These are phyloP conservation scores for Caenorhabditis afra DNA, from an alignment of 2,888 invertebrate genomes.

Conservation along the genomic window DNA sequence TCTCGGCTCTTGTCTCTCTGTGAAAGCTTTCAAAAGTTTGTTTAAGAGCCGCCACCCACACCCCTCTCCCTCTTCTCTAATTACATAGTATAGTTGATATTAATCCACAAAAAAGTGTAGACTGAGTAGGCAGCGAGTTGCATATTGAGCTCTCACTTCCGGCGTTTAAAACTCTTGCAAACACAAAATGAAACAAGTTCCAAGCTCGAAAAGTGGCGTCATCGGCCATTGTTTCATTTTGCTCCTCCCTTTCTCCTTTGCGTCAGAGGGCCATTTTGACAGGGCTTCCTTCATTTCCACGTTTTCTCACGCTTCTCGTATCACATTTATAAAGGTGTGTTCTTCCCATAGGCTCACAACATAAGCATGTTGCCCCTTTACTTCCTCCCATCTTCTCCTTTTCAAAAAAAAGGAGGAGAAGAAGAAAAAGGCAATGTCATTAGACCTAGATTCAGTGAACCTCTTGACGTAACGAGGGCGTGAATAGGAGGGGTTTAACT, in stretches of 20 bases:
- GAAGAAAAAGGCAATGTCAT: constrained; percentile 37
- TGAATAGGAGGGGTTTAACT: constrained; percentile 33
- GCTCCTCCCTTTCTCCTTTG: constrained; percentile 3
- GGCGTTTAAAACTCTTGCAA: too few species aligned
- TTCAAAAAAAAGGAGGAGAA: too few species aligned
- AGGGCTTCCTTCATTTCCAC: neutral
- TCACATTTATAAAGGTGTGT: neutral
- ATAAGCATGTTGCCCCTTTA: neutral
- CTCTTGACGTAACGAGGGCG: constrained; percentile 35
- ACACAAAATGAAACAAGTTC: constrained; percentile 6
- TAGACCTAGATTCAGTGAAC: constrained; percentile 44
- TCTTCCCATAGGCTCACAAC: neutral
- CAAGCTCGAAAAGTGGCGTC: too few species aligned
- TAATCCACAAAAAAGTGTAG: neutral
- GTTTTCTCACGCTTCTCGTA: constrained; percentile 16
- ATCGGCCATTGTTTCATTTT: neutral
- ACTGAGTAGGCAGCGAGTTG: neutral
- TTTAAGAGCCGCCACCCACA: too few species aligned
- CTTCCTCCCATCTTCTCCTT: neutral
- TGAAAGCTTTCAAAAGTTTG: too few species aligned
- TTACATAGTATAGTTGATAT: constrained; percentile 1
- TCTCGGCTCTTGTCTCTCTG: neutral
- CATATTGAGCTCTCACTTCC: neutral
- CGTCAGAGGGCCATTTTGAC: neutral
- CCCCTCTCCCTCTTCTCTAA: neutral